phyloP scores from a whole-genome alignment of 37 sponge, comb jelly and placozoan species.

The Crambe crambe region DNA sequence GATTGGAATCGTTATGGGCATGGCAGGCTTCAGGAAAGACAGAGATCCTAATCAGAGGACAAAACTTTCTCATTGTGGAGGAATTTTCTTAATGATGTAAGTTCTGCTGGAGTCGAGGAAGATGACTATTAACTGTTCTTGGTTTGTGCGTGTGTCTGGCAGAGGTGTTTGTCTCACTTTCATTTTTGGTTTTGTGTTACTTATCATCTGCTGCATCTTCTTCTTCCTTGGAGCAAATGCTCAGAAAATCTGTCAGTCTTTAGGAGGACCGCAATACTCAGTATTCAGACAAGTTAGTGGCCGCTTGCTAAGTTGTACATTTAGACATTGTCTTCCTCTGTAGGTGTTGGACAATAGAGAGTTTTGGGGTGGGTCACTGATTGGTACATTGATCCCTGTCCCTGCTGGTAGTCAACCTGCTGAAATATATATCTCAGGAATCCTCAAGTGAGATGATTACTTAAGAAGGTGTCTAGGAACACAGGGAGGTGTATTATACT shows the following conservation, averaged over 20 bases:
- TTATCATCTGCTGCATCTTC: slow-evolving; percentile 37
- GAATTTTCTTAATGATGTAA: slow-evolving; percentile 62
- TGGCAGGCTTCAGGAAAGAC: slow-evolving; percentile 51
- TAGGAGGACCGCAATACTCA: slow-evolving; percentile 50
- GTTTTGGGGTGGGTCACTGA: slow-evolving; percentile 39
- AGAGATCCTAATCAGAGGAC: slow-evolving; percentile 37
- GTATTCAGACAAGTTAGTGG: slow-evolving; percentile 31
- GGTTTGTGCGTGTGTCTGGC: too few relatives aligned
- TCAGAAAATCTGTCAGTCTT: slow-evolving; percentile 62
- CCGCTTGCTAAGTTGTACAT: not conserved
- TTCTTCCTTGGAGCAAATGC: slow-evolving; percentile 65
- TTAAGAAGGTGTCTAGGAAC: not conserved
- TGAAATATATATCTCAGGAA: slow-evolving; percentile 2
- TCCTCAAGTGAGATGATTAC: slow-evolving; percentile 15
- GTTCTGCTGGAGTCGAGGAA: too few relatives aligned
- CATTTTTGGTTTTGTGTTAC: slow-evolving; percentile 54
- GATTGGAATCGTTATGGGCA: slow-evolving; percentile 48
- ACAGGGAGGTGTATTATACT: not conserved
- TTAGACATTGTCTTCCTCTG: not conserved
- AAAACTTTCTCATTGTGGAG: slow-evolving; percentile 64
- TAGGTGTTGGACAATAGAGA: slow-evolving; percentile 52
- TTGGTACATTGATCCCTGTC: slow-evolving; percentile 10
- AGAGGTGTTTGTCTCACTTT: slow-evolving; percentile 62
- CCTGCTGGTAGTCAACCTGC: not conserved
- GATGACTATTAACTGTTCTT: too few relatives aligned